phyloP scores from a whole-genome alignment of 1,140 invertebrate species.

The Drosophila oshimai region DNA sequence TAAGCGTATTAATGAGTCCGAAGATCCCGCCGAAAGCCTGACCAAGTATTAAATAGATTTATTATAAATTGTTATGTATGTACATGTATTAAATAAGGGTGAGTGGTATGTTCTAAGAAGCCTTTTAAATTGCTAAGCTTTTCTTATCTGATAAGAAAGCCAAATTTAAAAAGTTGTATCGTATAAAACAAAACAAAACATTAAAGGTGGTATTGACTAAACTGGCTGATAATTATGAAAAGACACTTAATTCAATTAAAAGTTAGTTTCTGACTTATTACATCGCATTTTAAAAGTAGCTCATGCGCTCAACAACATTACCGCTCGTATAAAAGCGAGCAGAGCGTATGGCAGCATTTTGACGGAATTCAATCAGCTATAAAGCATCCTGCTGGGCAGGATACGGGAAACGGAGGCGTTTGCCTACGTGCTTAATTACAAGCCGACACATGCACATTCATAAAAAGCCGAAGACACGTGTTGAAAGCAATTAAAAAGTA shows the following conservation, averaged over 20 bases:
- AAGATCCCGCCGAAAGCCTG: constrained; percentile 5
- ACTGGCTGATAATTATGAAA: too few species aligned
- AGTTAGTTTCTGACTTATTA: neutral
- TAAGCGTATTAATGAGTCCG: constrained; percentile 61
- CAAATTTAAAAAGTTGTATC: too few species aligned
- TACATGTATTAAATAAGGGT: too few species aligned
- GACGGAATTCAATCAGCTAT: constrained; percentile 72
- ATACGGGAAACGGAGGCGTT: constrained; percentile 19
- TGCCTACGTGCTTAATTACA: constrained; percentile 74
- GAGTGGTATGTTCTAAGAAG: too few species aligned
- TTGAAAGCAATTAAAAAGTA: constrained; percentile 73
- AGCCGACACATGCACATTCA: constrained; percentile 35
- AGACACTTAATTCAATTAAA: neutral
- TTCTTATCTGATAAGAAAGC: too few species aligned
- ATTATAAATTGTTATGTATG: too few species aligned
- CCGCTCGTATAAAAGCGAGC: constrained; percentile 7
- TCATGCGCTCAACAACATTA: neutral
- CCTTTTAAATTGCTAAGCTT: too few species aligned
- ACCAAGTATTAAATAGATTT: neutral
- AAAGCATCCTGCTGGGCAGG: constrained; percentile 20
- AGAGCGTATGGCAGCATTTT: constrained; percentile 44
- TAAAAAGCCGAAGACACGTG: constrained; percentile 20
- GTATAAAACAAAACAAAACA: too few species aligned
- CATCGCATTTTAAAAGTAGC: neutral
- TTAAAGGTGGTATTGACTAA: too few species aligned